Conservation (phyloP, 1,140 invertebrate species). For the Sitobion miscanthi region DNA sequence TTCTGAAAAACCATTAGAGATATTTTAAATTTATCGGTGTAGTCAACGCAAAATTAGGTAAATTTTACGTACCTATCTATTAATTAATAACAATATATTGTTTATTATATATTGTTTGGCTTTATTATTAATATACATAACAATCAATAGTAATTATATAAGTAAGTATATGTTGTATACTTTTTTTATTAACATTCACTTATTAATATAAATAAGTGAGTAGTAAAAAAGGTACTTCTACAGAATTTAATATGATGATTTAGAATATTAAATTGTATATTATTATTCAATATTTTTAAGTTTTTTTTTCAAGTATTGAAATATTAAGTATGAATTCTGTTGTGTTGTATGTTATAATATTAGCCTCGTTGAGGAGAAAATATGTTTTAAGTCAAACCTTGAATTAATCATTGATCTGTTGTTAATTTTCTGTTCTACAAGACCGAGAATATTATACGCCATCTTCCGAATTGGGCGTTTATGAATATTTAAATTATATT, state of each 20-base stretch:
- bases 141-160: neutral
- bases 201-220: no score
- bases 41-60: no score
- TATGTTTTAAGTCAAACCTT: neutral
- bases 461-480: neutral
- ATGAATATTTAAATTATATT: neutral
- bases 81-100: neutral
- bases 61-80: no score
- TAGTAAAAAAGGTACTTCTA: no score
- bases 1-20: neutral
- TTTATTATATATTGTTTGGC: neutral
- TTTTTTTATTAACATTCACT: no score
- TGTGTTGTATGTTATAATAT: neutral
- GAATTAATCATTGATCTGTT: neutral
- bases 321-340: neutral
- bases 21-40: neutral
- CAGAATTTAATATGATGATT: neutral
- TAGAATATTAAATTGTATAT: neutral
- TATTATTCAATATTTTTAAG: neutral
- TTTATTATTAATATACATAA: neutral
- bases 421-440: neutral
- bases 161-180: no score
- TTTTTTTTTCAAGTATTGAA: neutral
- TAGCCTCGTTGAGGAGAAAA: neutral
- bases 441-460: neutral